A percentile compares a stretch with the other conserved stretches of the same genome.
Conservation (phyloP, 2,888 invertebrate genomes). For the Congeria kusceri region DNA sequence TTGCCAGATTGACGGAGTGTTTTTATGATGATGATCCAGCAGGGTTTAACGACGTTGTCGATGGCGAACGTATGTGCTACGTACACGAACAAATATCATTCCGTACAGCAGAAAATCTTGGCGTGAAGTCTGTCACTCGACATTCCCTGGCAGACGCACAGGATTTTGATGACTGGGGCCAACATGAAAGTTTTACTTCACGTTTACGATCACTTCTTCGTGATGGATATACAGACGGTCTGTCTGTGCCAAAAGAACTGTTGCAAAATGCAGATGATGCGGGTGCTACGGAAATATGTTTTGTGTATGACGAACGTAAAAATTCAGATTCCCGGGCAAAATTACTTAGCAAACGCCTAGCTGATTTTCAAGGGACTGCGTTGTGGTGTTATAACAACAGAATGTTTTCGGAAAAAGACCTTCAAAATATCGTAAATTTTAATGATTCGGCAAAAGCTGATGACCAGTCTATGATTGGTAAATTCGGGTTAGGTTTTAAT, state of each 20-base stretch:
- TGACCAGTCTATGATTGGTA: slow-evolving; percentile 78
- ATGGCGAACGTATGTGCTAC: slow-evolving; percentile 32
- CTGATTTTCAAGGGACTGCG: slow-evolving; percentile 81
- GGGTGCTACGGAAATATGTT: slow-evolving; percentile 72
- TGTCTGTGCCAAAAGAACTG: slow-evolving; percentile 80
- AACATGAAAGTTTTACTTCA: slow-evolving; percentile 77
- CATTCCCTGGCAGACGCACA: slow-evolving; percentile 68
- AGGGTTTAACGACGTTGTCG: slow-evolving; percentile 2
- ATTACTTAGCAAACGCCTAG: slow-evolving; percentile 77
- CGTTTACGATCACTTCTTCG: slow-evolving; percentile 72
- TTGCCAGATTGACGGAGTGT: slow-evolving; percentile 21
- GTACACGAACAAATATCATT: slow-evolving; percentile 56
- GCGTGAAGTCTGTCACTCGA: slow-evolving; percentile 73
- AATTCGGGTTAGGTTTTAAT: slow-evolving; percentile 83
- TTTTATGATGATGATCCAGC: slow-evolving; percentile 34
- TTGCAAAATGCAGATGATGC: slow-evolving; percentile 83
- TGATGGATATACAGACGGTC: slow-evolving; percentile 78
- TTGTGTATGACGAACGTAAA: slow-evolving; percentile 80
- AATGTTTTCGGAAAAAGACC: slow-evolving; percentile 79
- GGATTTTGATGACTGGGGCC: slow-evolving; percentile 72
- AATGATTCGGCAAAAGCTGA: slow-evolving; percentile 81
- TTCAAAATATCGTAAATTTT: slow-evolving; percentile 80
- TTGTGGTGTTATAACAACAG: slow-evolving; percentile 83
- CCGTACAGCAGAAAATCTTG: slow-evolving; percentile 68
- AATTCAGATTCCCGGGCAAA: slow-evolving; percentile 67